Conservation (phyloP, 2,888 invertebrate species). For the Enchytraeus crypticus region DNA sequence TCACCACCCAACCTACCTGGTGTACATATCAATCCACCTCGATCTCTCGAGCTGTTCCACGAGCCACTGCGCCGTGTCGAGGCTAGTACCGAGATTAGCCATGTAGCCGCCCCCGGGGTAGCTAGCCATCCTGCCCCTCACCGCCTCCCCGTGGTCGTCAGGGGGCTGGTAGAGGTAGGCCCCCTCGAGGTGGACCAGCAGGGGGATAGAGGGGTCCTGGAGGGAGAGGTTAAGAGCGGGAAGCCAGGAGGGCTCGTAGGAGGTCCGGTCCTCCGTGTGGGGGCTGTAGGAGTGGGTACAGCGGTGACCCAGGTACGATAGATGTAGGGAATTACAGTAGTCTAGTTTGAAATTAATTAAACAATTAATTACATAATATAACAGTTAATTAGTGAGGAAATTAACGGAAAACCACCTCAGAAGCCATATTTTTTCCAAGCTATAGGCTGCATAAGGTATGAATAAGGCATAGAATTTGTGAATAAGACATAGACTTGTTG, state of each 20-base stretch:
- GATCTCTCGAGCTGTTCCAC: constrained; percentile 19
- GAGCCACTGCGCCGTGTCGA: constrained; percentile 16
- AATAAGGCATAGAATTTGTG: no score
- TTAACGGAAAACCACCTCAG: no score
- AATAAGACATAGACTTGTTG: no score
- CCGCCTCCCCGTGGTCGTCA: constrained; percentile 29
- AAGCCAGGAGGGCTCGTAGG: constrained; percentile 2
- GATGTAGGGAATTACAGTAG: no score
- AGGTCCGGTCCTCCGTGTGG: neutral
- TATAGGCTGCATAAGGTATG: no score
- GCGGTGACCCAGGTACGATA: neutral
- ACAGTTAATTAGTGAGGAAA: no score
- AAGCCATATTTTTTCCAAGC: no score
- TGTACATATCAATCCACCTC: constrained; percentile 35
- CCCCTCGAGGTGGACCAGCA: neutral
- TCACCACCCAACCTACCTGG: no score
- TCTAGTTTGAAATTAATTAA: no score
- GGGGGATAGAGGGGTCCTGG: neutral
- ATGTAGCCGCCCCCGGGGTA: constrained; percentile 38
- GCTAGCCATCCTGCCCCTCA: constrained; percentile 27
- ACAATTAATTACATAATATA: no score
- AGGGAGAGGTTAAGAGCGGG: constrained; percentile 1
- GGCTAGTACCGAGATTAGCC: constrained; percentile 27
- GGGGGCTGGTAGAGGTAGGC: constrained; percentile 16
- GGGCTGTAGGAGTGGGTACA: constrained; percentile 5